Base-by-base conservation (phyloP, 2,888 invertebrate genomes). In the Endotricha flammealis region DNA sequence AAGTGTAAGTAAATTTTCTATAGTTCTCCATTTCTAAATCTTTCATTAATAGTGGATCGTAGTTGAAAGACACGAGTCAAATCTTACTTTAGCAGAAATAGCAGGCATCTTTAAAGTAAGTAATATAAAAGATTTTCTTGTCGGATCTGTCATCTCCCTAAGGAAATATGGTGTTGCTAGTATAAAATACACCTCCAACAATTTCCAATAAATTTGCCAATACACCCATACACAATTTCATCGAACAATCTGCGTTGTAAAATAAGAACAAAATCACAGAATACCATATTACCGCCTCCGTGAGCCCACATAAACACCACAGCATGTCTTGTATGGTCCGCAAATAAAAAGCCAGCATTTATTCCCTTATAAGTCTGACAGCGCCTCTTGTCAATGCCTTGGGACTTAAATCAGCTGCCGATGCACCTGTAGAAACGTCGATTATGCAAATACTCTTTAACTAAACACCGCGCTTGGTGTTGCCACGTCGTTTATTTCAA, bases 351-450 rank as follows among this genome's bases (percentile, higher is more conserved):
- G 42, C 52, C 43, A 60, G 48, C 56, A 69, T 71, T 68, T 76
- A 76, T 74, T 73, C 58, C 80, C 83, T 70, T 82, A 77, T 77
- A 80, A 63, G 80, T 59, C 61, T 57, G 61, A 64, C 58, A 52
- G 63, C 53, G 62, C 61, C 64, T 50, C 74, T 76, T 82, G 81
- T 78, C 80, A 78, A 58, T 53, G 55, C 54, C 58, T 52, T 49
- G 60, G 69, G 55, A 74, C 77, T 75, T 82, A 83, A 83, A 83
- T 83, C 82, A 81, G 64, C 78, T 80, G 82, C 70, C 75, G 67
- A 67, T 68, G 74, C 80, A 83, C 82, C 82, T 81, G 82, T 82
- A 64, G 76, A 72, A 77, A 76, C 74, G 77, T 81, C 80, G 81
- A 82, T 83, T 83, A 85, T 85, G 83, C 80, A 80, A 83, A 86